These are phyloP conservation scores for Craterocephalus amniculus DNA, from an alignment of 2,797 vertebrate genomes.

Conservation along the genomic window DNA sequence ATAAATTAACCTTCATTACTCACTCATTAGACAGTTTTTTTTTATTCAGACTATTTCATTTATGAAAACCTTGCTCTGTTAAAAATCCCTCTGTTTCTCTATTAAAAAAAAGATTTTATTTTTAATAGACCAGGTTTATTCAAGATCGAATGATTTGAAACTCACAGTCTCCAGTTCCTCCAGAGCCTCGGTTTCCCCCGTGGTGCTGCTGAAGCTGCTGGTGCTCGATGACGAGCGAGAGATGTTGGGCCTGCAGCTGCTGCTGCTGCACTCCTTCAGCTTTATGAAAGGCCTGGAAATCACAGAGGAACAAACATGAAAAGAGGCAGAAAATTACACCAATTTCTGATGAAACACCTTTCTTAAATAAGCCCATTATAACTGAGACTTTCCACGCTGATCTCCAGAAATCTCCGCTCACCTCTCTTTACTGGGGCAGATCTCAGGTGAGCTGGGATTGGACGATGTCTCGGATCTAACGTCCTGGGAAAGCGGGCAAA, in stretches of 20 bases:
- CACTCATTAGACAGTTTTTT: conserved; percentile 17
- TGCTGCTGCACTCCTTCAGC: conserved; percentile 88
- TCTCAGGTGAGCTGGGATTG: conserved; percentile 97
- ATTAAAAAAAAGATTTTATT: too few relatives aligned
- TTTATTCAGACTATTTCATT: conserved; percentile 13
- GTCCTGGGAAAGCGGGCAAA: conserved; percentile 89
- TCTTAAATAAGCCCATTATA: background rate
- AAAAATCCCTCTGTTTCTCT: too few relatives aligned
- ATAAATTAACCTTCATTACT: conserved; percentile 14
- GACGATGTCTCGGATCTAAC: conserved; percentile 92
- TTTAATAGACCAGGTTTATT: background rate
- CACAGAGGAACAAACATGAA: background rate
- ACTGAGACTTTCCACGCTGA: background rate
- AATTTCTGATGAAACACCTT: background rate
- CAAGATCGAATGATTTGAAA: background rate
- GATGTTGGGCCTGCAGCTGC: conserved; percentile 86
- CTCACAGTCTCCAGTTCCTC: conserved; percentile 91
- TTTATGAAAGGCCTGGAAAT: conserved; percentile 87
- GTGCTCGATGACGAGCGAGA: conserved; percentile 97
- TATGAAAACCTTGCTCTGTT: background rate
- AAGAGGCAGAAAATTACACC: background rate
- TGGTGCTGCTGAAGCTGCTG: conserved; percentile 97
- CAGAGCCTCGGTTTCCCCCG: conserved; percentile 91
- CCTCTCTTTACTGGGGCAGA: conserved; percentile 95
- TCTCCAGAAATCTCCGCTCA: conserved; percentile 54